Base-by-base conservation (phyloP, 2,888 invertebrate genomes). In the Melanchra persicariae region DNA sequence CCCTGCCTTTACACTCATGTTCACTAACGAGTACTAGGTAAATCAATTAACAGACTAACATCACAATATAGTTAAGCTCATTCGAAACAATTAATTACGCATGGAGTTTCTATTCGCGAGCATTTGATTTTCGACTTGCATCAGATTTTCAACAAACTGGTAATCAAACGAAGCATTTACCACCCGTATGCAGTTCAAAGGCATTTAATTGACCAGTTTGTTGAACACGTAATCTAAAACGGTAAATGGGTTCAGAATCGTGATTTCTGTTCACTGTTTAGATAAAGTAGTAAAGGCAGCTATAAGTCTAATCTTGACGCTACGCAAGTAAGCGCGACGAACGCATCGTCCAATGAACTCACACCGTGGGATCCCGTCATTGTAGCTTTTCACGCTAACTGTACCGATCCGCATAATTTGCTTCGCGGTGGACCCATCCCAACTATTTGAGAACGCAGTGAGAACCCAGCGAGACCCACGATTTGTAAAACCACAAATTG, bases 361-460 rank as follows among this genome's bases (percentile, higher is more conserved):
- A 76, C 75, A 87, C 90, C 93, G 94, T 94, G 95, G 92, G 93
- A 95, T 92, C 87, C 86, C 86, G 88, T 88, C 88, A 92, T 92
- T 93, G 93, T 92, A 90, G 89, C 88, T 92, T 91, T 92, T 89
- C 90, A 89, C 84, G 88, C 83, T 92, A 94, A 93, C 93, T 92
- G 93, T 93, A 92, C 89, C 87, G 85, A 88, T 88, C 85, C 85
- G 88, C 86, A 87, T 86, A 91, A 91, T 93, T 91, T 89, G 86
- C 84, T 89, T 88, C 87, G 90, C 87, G 89, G 91, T 91, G 86
- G 82, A 89, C 68, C 61, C 84, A 67, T 71, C 52, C 83, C 74
- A 82, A 87, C 85, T 86, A 85, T 85, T 85, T 75, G 69, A 64
- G 74, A 79, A 76, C 74, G 67, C 78, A 67, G 74, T 83, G 67